phyloP scores from a whole-genome alignment of 2,113 vertebrate genomes.

The Gallinago media region DNA sequence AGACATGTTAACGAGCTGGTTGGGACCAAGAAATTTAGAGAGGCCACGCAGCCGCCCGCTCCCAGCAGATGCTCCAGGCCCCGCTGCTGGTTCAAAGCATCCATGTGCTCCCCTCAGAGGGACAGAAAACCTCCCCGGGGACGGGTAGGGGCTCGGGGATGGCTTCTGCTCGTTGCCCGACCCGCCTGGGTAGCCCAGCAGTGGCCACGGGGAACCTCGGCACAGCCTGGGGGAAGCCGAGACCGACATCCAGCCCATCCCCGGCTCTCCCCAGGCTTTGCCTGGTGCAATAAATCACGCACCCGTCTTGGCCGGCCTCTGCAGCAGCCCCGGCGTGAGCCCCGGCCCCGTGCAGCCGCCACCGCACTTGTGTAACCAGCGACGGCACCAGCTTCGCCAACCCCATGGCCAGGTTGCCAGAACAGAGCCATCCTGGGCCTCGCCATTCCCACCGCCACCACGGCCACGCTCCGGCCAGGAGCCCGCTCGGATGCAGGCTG shows the following conservation, averaged over 20 bases:
- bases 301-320: neutral
- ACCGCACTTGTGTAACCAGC: neutral
- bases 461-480: fast-evolving
- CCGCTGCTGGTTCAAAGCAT: neutral
- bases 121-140: neutral
- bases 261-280: neutral
- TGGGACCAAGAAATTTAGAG: too few relatives aligned
- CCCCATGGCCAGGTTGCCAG: fast-evolving
- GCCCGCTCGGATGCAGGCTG: fast-evolving
- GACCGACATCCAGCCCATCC: neutral
- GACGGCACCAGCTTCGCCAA: neutral
- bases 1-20: too few relatives aligned
- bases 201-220: neutral
- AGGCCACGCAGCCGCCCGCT: fast-evolving
- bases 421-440: neutral
- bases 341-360: neutral
- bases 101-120: neutral
- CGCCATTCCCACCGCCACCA: fast-evolving
- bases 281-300: constrained; percentile 12
- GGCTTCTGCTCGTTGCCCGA: neutral
- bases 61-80: neutral
- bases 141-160: fast-evolving
- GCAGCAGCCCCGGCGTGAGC: neutral
- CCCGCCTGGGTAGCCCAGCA: neutral
- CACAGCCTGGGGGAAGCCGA: fast-evolving